Evolutionary conservation across 2,113 vertebrate species (phyloP).

Genomic region (Solenodon paradoxus): DNA sequence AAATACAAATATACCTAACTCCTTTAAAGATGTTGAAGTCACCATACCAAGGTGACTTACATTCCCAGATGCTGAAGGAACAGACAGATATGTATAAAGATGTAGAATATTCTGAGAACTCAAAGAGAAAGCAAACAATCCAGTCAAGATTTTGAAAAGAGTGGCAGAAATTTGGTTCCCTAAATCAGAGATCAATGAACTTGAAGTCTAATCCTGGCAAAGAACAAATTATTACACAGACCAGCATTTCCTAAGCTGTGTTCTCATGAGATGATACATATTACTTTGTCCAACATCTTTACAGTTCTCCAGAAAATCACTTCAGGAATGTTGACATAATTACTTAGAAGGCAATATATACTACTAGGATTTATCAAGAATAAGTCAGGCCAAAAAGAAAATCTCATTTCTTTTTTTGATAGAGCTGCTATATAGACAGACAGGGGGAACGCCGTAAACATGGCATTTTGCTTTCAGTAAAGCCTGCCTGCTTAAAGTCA

Average conservation of each 20-base stretch:
- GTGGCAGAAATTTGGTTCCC: neutral
- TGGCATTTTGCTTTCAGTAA: neutral
- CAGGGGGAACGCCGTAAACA: neutral
- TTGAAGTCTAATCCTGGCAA: neutral
- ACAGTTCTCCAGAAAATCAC: neutral
- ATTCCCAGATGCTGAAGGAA: neutral
- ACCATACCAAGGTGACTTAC: neutral
- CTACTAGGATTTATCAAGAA: neutral
- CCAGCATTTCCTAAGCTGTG: neutral
- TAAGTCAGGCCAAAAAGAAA: neutral
- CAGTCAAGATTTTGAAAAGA: neutral
- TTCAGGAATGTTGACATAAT: neutral
- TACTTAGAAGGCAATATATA: neutral
- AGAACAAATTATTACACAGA: neutral
- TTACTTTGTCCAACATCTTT: neutral
- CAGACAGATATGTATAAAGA: neutral
- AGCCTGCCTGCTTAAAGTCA: conserved; percentile 14
- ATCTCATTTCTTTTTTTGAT: neutral
- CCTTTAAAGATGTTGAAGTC: neutral
- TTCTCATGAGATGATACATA: neutral
- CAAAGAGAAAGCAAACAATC: neutral
- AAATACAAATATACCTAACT: neutral
- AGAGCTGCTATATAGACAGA: neutral
- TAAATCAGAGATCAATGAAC: neutral
- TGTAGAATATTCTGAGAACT: neutral